phyloP scores from a whole-genome alignment of 2,888 invertebrate species.

The Smittia sp. region DNA sequence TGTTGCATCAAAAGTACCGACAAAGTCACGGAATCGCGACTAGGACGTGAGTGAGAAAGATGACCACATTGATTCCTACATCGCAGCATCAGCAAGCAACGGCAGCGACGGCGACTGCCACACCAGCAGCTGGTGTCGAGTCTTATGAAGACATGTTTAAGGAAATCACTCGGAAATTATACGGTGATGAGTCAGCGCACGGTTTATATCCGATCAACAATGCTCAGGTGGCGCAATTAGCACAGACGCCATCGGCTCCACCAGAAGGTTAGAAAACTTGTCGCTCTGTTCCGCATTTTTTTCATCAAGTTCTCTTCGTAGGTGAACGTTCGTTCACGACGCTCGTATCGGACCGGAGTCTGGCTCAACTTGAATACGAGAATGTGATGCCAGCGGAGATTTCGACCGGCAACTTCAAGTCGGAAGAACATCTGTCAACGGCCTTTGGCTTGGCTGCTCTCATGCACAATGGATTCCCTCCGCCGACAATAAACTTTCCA shows the following conservation, averaged over 20 bases:
- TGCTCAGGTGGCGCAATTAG: conserved; percentile 54
- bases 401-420: conserved; percentile 56
- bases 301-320: neutral
- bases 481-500: conserved; percentile 59
- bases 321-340: conserved; percentile 54
- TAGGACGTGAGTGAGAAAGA: conserved; percentile 42
- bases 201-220: conserved; percentile 53
- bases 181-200: conserved; percentile 72
- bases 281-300: neutral
- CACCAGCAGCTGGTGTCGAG: conserved; percentile 42
- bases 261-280: conserved; percentile 47
- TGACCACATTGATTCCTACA: conserved; percentile 54
- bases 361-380: conserved; percentile 54
- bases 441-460: conserved; percentile 73
- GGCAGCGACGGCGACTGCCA: neutral
- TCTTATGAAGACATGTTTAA: conserved; percentile 63
- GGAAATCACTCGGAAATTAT: conserved; percentile 87
- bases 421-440: conserved; percentile 68
- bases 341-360: conserved; percentile 53
- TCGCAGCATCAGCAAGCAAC: conserved; percentile 46
- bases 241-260: conserved; percentile 54
- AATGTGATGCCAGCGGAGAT: conserved; percentile 47
- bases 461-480: conserved; percentile 71
- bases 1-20: neutral
- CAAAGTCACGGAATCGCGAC: neutral